Percentiles rank a stretch among this genome's conserved stretches.
phyloP scores from a whole-genome alignment of 2,797 vertebrate genomes.

The Micrastur ruficollis region DNA sequence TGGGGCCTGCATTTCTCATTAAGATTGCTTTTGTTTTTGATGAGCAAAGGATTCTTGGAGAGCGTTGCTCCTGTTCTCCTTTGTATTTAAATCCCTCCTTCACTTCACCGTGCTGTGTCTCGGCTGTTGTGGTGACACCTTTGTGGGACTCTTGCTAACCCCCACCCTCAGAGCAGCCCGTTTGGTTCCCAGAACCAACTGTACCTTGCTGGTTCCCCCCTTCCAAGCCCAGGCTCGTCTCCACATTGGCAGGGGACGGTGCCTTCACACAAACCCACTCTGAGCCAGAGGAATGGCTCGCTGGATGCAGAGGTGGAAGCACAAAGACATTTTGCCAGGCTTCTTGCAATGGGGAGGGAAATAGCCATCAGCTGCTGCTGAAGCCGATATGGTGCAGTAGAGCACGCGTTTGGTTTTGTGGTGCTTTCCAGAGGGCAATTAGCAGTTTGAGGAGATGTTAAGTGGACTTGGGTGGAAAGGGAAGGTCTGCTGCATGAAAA shows the following conservation, averaged over 20 bases:
- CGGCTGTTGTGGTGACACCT: not conserved
- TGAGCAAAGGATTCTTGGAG: not conserved
- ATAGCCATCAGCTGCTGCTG: not conserved
- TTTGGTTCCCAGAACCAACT: not conserved
- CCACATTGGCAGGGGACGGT: not conserved
- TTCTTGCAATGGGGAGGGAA: not conserved
- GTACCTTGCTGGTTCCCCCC: not conserved
- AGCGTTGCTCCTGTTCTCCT: not conserved
- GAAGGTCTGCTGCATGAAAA: not conserved
- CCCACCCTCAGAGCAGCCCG: not conserved
- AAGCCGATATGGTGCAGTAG: not conserved
- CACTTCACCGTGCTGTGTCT: fast-evolving
- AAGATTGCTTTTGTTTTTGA: not conserved
- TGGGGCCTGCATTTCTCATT: not conserved
- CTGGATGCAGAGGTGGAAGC: not conserved
- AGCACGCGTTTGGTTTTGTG: not conserved
- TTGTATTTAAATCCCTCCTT: not conserved
- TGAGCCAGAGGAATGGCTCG: fast-evolving
- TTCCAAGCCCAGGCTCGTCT: fast-evolving
- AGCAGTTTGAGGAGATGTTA: not conserved
- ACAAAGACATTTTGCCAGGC: not conserved
- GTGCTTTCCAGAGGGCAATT: not conserved
- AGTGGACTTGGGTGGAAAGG: not conserved
- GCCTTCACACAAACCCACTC: not conserved
- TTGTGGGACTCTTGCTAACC: not conserved